Base-by-base conservation (phyloP, 2,113 vertebrate genomes). In the Phodopus roborovskii region DNA sequence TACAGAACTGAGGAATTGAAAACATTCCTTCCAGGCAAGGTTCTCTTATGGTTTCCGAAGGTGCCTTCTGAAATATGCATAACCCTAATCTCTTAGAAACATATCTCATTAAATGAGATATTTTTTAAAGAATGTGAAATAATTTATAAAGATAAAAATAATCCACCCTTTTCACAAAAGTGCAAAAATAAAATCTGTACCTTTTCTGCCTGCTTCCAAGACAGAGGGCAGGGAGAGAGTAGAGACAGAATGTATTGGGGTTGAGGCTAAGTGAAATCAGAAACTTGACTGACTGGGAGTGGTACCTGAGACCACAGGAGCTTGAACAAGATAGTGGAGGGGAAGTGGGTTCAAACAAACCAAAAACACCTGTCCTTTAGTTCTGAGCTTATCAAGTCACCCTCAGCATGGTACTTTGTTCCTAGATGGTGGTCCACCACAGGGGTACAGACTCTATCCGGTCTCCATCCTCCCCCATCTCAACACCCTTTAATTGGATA, bases 81-180 rank as follows among this genome's bases (percentile, higher is more conserved):
- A 92, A 95, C 42, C 30, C 13, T 33, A 50, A 70, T 92, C 95
- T 78, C 88, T 96, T 97, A 95, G 95, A 96, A 96, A 93, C 90
- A 88, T 64, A 95, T 96, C 95, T 96, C 77, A 96, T 94, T 95
- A 94, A 92, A 94, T 94, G 90, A 94, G 86, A 79, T 94, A 90
- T 88, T 96, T 97, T 96, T 95, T 79, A 60, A 97, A 95, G 94
- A 96, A 88, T 77, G 53, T 78, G 95, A 97, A 97, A 94, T 97
- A 97, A 98, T 98, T 98, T 94, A 97, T 97, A 91, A 97, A 83
- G 95, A 92, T 91, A 98, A 97, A 98, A 98, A 98, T 97, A 98
- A 91, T 89, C 82, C 81, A 86, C 81, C 90, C 96, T 92, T 90
- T 81, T 77, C 92, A 94, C 77, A 68, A 74, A 95, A 96, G 95